Percentiles rank a stretch among this genome's conserved stretches.
Conservation (phyloP, 2,888 invertebrate species). For the Caenorhabditis zanzibari region DNA sequence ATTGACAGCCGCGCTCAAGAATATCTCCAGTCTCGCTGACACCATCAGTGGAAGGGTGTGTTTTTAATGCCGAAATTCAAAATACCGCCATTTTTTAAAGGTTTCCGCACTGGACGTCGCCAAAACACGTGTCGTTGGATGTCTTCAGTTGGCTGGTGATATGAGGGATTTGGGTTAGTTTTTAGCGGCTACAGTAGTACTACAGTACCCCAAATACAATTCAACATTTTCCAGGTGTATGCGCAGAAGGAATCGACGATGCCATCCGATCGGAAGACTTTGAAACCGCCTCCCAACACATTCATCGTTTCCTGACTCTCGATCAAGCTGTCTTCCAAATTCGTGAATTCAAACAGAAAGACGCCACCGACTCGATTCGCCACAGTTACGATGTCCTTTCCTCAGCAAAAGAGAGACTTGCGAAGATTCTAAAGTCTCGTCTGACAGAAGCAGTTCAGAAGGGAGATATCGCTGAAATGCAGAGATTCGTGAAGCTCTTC, state of each 20-base stretch:
- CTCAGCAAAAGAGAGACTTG: conserved; percentile 74
- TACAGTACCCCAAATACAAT: too few species aligned
- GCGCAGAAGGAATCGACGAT: conserved; percentile 96
- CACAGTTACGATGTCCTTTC: conserved; percentile 88
- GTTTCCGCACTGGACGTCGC: conserved; percentile 95
- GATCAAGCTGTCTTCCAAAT: conserved; percentile 82
- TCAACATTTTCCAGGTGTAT: conserved; percentile 84
- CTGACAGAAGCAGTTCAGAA: conserved; percentile 94
- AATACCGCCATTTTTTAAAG: conserved; percentile 62
- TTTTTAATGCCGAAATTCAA: conserved; percentile 84
- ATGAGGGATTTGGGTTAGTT: conserved; percentile 76
- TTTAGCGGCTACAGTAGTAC: background rate
- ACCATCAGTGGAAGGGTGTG: conserved; percentile 89
- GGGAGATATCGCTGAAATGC: conserved; percentile 93
- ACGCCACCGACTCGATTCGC: conserved; percentile 86
- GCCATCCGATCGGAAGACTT: conserved; percentile 96
- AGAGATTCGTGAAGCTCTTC: conserved; percentile 95
- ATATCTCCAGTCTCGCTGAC: conserved; percentile 78
- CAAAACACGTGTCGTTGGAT: conserved; percentile 94
- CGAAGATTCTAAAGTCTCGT: conserved; percentile 88
- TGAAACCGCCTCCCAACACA: conserved; percentile 96
- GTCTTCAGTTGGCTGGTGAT: conserved; percentile 92
- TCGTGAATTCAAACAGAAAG: conserved; percentile 76
- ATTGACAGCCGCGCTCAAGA: conserved; percentile 89
- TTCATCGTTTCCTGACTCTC: conserved; percentile 87